Conservation (phyloP, 2,113 vertebrate genomes). For the Uropsilus gracilis region DNA sequence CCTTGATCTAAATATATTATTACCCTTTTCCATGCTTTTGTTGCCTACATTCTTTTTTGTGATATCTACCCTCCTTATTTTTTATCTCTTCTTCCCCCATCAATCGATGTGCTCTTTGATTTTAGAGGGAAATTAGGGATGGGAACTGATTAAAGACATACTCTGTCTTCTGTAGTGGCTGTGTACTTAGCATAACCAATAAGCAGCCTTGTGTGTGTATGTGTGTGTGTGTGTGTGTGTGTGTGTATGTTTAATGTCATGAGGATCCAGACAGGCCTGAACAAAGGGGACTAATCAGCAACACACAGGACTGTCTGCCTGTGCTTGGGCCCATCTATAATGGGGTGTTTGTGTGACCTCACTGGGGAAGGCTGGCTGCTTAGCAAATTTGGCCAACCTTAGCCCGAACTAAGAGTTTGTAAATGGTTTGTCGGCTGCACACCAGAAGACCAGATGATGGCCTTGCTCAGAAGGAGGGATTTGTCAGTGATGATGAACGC, state of each 20-base stretch:
- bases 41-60: slow-evolving; percentile 19
- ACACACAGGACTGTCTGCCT: slow-evolving; percentile 2
- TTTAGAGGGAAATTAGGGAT: slow-evolving; percentile 18
- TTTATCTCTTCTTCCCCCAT: not conserved
- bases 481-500: not conserved
- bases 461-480: not conserved
- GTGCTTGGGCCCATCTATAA: slow-evolving; percentile 45
- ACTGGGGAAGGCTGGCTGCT: slow-evolving; percentile 24
- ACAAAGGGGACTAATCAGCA: slow-evolving; percentile 48
- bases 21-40: not conserved
- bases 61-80: not conserved
- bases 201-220: slow-evolving; percentile 38
- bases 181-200: not conserved
- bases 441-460: slow-evolving; percentile 42
- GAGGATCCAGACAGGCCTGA: slow-evolving; percentile 25
- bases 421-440: slow-evolving; percentile 28
- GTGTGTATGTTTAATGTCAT: not conserved
- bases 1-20: not conserved
- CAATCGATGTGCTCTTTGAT: slow-evolving; percentile 35
- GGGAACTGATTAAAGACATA: slow-evolving; percentile 39
- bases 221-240: not conserved
- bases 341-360: slow-evolving; percentile 54
- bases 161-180: slow-evolving; percentile 2
- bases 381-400: slow-evolving; percentile 55
- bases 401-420: slow-evolving; percentile 54